Base-by-base conservation (phyloP, 2,113 vertebrate species). In the Anser brachyrhynchus region DNA sequence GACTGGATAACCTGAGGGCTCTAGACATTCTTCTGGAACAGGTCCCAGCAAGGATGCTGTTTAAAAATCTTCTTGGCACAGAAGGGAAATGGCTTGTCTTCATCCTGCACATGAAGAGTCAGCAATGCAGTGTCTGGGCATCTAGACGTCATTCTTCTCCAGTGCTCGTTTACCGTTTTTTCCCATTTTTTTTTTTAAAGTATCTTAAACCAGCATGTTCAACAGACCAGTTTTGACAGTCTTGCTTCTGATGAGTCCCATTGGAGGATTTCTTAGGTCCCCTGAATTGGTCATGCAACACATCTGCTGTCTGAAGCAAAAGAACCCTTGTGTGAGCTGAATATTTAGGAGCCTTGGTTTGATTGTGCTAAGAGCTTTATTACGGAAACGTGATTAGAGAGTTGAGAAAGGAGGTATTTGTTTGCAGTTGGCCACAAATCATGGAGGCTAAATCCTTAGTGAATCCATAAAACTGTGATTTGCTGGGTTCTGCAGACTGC, bases 221-320 rank as follows among this genome's bases (percentile, higher is more conserved):
- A 91, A 44, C 93, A 93, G 89, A 79, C 73, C 58, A 76, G 21
- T 87, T 93, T 33, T 95, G 96, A 92, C 96, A 95, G 80, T 93
- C 41, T 66, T 76, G 71, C 31, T 93, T 83, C 71, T 95, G 94
- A 89, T 82, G 81, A 93, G 84, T 87, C 93, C 92, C 84, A 3
- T 92, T 66, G 46, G 96, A 94, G 95, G 81, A 82, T 97, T 94
- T 89, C 77, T 86, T 70, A 80, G 89, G 92, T 93, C 91, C 77
- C 78, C 59, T 87, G 95, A 81, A 95, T 94, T 93, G 91, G 92
- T 93, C 95, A 94, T 76, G 95, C 95, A 82, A 46, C 67, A 51
- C 95, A 92, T 96, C 92, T 96, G 83, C 84, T 93, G 93, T 94
- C 96, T 97, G 95, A 92, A 90, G 93, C 73, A 70, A 43, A 84